Evolutionary conservation across 2,888 invertebrate species (phyloP).

Genomic region (Craniophora ligustri): DNA sequence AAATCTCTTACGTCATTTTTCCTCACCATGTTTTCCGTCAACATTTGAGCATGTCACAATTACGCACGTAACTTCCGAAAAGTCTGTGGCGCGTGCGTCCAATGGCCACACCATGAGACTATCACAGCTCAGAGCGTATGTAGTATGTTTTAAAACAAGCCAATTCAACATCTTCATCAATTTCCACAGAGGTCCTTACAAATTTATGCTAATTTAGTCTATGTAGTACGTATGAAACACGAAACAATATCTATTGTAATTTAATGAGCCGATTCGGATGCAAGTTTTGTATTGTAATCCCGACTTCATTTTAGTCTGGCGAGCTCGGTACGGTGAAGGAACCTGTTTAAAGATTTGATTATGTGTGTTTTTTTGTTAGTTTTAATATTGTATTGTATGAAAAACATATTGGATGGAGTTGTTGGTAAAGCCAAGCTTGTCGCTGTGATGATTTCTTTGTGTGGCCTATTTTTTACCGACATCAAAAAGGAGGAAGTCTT

Average conservation of each 20-base stretch:
- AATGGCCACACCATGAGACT: too few species aligned
- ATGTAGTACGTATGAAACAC: constrained; percentile 19
- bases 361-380: background rate
- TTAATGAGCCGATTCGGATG: constrained; percentile 65
- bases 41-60: too few species aligned
- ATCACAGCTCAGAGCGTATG: too few species aligned
- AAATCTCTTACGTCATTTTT: too few species aligned
- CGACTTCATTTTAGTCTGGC: constrained; percentile 38
- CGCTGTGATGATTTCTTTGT: too few species aligned
- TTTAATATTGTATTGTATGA: background rate
- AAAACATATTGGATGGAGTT: background rate
- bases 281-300: constrained; percentile 56
- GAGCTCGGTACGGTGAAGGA: constrained; percentile 23
- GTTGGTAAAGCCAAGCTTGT: too few species aligned
- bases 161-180: constrained; percentile 5
- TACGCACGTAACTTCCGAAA: too few species aligned
- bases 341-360: constrained; percentile 22
- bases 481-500: too few species aligned
- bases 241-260: constrained; percentile 50
- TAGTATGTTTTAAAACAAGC: background rate
- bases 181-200: constrained; percentile 24
- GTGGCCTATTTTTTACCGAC: too few species aligned
- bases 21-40: too few species aligned
- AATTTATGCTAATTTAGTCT: constrained; percentile 46
- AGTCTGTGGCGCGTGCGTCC: too few species aligned